Evolutionary conservation across 2,113 vertebrate genomes (phyloP).

Genomic region (Tachycineta bicolor): DNA sequence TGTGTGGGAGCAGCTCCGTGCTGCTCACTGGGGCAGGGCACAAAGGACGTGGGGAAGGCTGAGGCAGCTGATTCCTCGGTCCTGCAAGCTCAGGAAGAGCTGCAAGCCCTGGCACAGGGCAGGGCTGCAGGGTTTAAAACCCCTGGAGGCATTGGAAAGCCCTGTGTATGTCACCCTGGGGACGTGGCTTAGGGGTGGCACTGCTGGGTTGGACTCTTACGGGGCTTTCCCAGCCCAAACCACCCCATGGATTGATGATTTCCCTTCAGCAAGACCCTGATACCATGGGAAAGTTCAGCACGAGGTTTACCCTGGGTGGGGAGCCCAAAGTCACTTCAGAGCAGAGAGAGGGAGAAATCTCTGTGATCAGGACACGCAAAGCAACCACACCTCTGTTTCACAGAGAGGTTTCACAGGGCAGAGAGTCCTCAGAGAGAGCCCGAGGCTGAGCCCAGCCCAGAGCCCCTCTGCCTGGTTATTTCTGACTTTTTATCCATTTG

Average conservation of each 20-base stretch:
- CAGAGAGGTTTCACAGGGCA: too few species aligned
- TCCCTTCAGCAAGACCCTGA: neutral
- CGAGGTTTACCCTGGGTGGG: neutral
- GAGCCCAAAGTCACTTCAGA: neutral
- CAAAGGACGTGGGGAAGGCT: neutral
- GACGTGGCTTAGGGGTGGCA: rapidly evolving
- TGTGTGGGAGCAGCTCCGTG: neutral
- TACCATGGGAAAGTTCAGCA: neutral
- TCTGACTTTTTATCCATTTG: too few species aligned
- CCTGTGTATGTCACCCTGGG: neutral
- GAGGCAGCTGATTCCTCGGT: rapidly evolving
- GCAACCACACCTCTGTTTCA: too few species aligned
- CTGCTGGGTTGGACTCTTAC: neutral
- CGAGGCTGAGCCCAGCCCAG: too few species aligned
- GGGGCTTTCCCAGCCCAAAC: neutral
- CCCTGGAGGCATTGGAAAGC: neutral
- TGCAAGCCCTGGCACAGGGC: neutral
- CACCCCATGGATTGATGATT: neutral
- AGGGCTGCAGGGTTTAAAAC: neutral
- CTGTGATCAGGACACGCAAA: too few species aligned
- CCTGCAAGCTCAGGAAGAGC: neutral
- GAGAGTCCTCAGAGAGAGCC: too few species aligned
- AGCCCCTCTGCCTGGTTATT: too few species aligned
- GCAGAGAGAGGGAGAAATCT: neutral
- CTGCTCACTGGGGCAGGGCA: neutral